These are phyloP conservation scores for Tenebrosternarchus preto DNA, from an alignment of 2,113 vertebrate genomes.

Conservation along the genomic window DNA sequence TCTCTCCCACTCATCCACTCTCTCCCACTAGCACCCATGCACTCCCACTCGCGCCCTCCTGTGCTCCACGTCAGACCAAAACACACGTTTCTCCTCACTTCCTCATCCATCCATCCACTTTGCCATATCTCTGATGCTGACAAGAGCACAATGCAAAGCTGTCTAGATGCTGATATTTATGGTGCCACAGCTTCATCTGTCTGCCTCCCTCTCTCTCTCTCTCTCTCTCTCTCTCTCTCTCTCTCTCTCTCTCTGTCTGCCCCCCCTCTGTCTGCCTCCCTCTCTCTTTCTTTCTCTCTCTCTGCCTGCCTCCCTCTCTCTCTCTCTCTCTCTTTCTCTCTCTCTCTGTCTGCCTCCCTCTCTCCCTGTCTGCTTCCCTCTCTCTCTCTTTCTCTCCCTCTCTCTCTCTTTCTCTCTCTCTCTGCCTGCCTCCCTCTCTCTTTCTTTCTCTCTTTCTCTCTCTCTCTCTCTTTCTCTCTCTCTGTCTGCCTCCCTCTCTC, in stretches of 20 bases:
- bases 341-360: conserved; percentile 2
- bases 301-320: neutral
- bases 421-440: conserved; percentile 31
- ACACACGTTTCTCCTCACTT: no score
- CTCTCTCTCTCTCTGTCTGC: conserved; percentile 43
- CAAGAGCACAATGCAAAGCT: conserved; percentile 45
- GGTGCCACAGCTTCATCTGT: conserved; percentile 42
- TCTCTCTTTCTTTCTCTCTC: neutral
- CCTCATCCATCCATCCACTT: conserved; percentile 34
- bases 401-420: conserved; percentile 46
- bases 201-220: conserved; percentile 43
- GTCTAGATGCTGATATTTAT: conserved; percentile 48
- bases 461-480: conserved; percentile 30
- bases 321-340: neutral
- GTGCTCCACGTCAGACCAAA: no score
- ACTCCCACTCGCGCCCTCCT: no score
- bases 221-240: conserved; percentile 25
- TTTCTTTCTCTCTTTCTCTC: conserved; percentile 42
- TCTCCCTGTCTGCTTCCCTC: no score
- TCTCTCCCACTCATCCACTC: no score
- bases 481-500: conserved; percentile 43
- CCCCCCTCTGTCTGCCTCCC: neutral
- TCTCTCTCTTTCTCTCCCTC: neutral
- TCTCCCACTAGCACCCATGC: no score
- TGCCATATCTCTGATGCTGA: conserved; percentile 40